These are phyloP conservation scores for Exephanes ischioxanthus DNA, from an alignment of 2,888 invertebrate genomes.

Conservation along the genomic window DNA sequence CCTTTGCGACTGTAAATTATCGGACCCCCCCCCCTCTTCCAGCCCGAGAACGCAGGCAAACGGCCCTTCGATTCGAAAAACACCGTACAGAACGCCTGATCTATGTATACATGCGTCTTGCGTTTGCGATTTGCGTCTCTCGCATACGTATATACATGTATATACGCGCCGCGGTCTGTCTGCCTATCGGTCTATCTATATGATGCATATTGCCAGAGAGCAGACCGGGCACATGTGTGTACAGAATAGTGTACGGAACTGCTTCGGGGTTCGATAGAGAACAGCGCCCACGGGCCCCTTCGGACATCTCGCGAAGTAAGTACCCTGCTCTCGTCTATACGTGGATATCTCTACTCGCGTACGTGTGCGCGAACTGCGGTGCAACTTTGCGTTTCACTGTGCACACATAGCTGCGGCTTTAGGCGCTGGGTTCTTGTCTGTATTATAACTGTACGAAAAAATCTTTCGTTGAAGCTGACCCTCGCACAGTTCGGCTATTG, in stretches of 20 bases:
- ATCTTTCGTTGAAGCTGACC: slow-evolving; percentile 6
- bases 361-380: neutral
- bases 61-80: slow-evolving; percentile 16
- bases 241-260: slow-evolving; percentile 10
- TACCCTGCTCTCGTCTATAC: slow-evolving; percentile 21
- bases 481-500: neutral
- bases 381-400: neutral
- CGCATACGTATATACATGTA: neutral
- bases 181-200: slow-evolving; percentile 13
- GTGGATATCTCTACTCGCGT: neutral
- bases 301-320: slow-evolving; percentile 16
- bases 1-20: slow-evolving; percentile 74
- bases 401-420: neutral
- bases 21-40: slow-evolving; percentile 45
- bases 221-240: neutral
- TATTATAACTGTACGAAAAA: neutral
- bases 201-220: neutral
- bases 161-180: neutral
- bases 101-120: slow-evolving; percentile 6
- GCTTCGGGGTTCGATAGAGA: slow-evolving; percentile 21
- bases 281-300: slow-evolving; percentile 8
- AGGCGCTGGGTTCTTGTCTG: neutral
- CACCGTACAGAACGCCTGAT: neutral
- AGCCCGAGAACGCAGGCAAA: slow-evolving; percentile 30
- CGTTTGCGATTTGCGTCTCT: slow-evolving; percentile 11